Conservation (phyloP, 2,797 vertebrate species). For the Cynopterus sphinx region DNA sequence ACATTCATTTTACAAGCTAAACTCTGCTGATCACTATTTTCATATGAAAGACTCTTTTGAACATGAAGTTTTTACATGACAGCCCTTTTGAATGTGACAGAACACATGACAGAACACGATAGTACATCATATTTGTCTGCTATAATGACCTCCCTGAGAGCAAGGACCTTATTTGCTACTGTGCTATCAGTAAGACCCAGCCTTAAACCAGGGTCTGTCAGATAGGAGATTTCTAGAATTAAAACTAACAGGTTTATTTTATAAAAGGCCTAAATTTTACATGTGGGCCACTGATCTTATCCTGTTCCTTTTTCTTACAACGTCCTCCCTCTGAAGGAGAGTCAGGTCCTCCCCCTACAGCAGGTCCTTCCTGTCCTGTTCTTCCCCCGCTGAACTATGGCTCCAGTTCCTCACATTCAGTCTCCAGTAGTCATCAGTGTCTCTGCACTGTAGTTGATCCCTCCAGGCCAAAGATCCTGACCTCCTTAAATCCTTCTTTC, state of each 20-base stretch:
- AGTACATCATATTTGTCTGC: not conserved
- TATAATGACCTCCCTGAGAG: not conserved
- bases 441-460: not conserved
- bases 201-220: not conserved
- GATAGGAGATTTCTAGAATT: not conserved
- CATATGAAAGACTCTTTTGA: not conserved
- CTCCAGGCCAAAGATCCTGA: not conserved
- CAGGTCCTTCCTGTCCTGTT: not conserved
- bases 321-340: not conserved
- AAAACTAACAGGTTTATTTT: not conserved
- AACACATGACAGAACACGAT: not conserved
- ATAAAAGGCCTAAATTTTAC: not conserved
- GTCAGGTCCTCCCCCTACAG: not conserved
- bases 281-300: not conserved
- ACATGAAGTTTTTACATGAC: not conserved
- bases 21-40: slow-evolving; percentile 3
- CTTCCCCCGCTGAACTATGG: not conserved
- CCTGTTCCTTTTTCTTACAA: not conserved
- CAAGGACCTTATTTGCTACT: not conserved
- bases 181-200: not conserved
- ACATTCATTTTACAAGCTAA: not conserved
- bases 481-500: not conserved
- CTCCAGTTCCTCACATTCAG: not conserved
- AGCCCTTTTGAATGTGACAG: not conserved
- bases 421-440: not conserved